These are phyloP conservation scores for Propithecus perrieri DNA, from an alignment of 2,797 vertebrate species.

Conservation along the genomic window DNA sequence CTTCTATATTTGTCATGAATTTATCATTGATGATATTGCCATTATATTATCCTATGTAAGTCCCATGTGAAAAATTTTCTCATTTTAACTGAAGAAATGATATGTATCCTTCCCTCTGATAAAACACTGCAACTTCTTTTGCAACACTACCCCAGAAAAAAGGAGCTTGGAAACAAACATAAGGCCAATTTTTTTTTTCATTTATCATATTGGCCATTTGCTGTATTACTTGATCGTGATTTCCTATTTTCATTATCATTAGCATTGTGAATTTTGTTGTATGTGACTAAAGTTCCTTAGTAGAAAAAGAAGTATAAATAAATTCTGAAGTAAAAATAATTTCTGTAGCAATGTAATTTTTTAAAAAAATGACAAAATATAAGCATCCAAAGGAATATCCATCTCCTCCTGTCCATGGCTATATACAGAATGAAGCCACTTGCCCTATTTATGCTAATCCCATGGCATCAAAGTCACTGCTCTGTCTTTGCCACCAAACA, in stretches of 20 bases:
- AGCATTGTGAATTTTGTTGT: not conserved
- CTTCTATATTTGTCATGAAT: not conserved
- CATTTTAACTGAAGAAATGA: not conserved
- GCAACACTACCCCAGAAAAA: not conserved
- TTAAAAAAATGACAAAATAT: not conserved
- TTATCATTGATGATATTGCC: not conserved
- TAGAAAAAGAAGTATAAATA: not conserved
- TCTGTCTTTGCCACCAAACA: not conserved
- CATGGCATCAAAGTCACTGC: not conserved
- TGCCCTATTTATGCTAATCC: not conserved
- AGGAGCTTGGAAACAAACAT: not conserved
- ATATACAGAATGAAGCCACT: not conserved
- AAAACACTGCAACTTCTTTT: not conserved
- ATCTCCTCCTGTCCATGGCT: not conserved
- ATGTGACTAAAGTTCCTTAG: not conserved
- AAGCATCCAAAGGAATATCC: not conserved
- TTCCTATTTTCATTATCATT: conserved; percentile 15
- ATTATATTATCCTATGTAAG: not conserved
- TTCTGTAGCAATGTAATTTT: not conserved
- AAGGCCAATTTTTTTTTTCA: not conserved
- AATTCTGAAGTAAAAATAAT: conserved; percentile 9
- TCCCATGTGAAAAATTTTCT: not conserved
- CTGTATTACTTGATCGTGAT: not conserved
- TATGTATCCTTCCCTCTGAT: not conserved
- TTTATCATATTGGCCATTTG: not conserved